Evolutionary conservation across 2,797 vertebrate genomes (phyloP), one percentile per base, ranked within the genome.

Genomic region (Arrhamphus sclerolepis): DNA sequence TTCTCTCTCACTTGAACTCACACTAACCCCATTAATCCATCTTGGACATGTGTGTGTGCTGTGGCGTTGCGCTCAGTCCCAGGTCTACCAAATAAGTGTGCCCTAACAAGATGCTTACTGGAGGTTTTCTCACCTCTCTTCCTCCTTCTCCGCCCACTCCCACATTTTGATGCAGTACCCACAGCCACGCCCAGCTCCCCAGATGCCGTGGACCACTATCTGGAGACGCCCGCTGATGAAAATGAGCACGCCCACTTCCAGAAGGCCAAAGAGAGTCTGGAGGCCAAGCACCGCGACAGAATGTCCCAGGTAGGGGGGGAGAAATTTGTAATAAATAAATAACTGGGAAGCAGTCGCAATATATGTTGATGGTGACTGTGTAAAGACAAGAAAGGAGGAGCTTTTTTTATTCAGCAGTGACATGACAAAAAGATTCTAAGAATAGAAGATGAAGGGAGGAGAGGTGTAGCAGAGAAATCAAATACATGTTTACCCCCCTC

Each of bases 181-280:
- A 98, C 97, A 11, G 96, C 95, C 43, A 94, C 90, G 0, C 95
- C 96, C 77, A 97, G 94, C 87, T 95, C 96, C 63, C 92, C 96
- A 0, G 95, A 98, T 5, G 95, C 96, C 0, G 95, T 99, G 31
- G 96, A 98, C 88, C 95, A 94, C 74, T 99, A 99, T 39, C 91
- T 99, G 49, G 97, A 98, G 90, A 95, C 95, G 0, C 96, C 97
- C 0, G 96, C 96, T 0, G 97, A 99, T 42, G 96, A 99, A 66
- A 97, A 99, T 7, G 97, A 99, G 2, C 97, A 99, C 1, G 92
- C 94, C 64, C 95, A 96, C 81, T 99, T 99, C 90, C 95, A 97
- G 87, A 97, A 98, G 85, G 97, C 97, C 69, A 99, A 98, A 77
- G 96, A 98, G 78, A 96, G 95, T 31, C 93, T 98, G 59, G 97